Base-by-base conservation (phyloP, 64 coral and sea anemone species). In the Montipora capricornis region DNA sequence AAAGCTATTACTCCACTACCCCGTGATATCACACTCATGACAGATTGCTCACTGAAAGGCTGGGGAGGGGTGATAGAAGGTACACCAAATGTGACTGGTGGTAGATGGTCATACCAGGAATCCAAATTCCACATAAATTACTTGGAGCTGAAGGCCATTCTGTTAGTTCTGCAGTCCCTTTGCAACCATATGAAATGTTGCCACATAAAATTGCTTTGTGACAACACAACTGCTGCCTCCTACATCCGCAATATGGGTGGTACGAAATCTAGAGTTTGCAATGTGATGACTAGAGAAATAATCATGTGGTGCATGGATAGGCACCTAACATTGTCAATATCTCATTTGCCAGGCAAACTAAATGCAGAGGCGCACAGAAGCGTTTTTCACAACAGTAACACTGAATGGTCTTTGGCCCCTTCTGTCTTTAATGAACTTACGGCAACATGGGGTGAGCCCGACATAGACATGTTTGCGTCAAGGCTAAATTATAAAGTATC, bases 61-160 rank as follows among this genome's bases (percentile, higher is more conserved):
- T 93, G 91, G 81, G 73, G 91, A 62, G 70, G 91, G 55, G 76
- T 93, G 81, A 55, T 93, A 61, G 82, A 93, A 57, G 91, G 84
- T 44, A 93, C 82, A 26, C 14, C 45, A 44, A 49, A 37, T 37
- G 29, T 37, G 29, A 37, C 29, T 37, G 29, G 1, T 37, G 29
- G 29, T 37, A 80, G 86, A 70, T 94, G 92, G 92, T 89, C 84
- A 73, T 15, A 47, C 12, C 48, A 80, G 29, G 84, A 94, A 73
- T 73, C 76, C 16, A 22, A 90, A 67, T 44, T 59, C 78, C 55
- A 90, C 55, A 58, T 70, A 52, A 87, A 88, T 57, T 45, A 73
- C 26, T 67, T 90, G n/a, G 74, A 91, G 24, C 22, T 91, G 15
- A 91, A 91, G 62, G 61, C 89, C 61, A 91, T 91, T 57, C 64